phyloP scores from a whole-genome alignment of 2,113 vertebrate genomes.

The Tringa solitaria region DNA sequence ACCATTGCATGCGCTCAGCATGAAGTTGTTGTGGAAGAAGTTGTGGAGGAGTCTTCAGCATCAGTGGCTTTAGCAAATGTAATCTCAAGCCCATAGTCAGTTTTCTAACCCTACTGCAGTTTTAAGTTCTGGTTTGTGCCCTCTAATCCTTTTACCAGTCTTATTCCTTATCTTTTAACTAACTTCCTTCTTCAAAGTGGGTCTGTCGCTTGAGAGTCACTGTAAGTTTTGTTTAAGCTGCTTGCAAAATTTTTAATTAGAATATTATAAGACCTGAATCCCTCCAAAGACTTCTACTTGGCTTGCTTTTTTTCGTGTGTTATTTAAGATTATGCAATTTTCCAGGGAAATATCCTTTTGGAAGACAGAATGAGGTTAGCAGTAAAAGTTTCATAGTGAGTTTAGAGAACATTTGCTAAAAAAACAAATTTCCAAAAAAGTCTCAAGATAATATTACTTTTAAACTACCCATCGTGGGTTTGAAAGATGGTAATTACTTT shows the following conservation, averaged over 20 bases:
- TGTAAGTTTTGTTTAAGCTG: not conserved
- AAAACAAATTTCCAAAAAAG: not conserved
- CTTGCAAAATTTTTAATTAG: slow-evolving; percentile 25
- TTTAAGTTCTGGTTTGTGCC: not conserved
- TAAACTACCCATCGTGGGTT: not conserved
- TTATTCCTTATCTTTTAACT: not conserved
- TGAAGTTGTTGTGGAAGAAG: not conserved
- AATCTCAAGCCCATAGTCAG: not conserved
- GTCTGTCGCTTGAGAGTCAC: not conserved
- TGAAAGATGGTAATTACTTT: not conserved
- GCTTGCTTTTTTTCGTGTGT: not conserved
- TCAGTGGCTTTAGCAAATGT: not conserved
- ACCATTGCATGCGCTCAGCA: not conserved
- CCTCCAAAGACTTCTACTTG: slow-evolving; percentile 11
- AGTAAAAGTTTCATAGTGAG: not conserved
- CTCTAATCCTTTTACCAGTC: slow-evolving; percentile 4
- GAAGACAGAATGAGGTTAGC: slow-evolving; percentile 59
- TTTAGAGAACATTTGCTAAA: slow-evolving; percentile 2
- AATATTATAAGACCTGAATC: not conserved
- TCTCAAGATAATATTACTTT: not conserved
- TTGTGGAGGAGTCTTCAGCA: not conserved
- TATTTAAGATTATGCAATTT: slow-evolving; percentile 36
- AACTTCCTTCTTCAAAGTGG: not conserved
- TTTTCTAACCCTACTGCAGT: not conserved
- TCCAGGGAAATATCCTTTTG: slow-evolving; percentile 26